Evolutionary conservation across 2,888 invertebrate genomes (phyloP).

Genomic region (Pristionchus arcanus): DNA sequence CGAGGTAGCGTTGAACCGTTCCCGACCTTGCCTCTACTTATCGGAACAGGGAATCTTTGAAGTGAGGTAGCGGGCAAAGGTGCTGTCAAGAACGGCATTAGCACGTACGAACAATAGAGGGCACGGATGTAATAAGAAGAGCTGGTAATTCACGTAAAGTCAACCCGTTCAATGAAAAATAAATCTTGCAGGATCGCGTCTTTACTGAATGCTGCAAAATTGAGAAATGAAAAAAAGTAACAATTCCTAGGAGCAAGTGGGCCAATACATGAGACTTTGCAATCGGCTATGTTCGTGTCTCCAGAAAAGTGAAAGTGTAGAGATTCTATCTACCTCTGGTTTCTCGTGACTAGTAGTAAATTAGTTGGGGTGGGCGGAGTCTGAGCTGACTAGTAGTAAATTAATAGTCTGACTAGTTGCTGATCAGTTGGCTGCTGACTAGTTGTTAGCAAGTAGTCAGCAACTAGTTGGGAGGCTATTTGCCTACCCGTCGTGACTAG

Average conservation of each 20-base stretch:
- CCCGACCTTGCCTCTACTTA: neutral
- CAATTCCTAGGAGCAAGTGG: neutral
- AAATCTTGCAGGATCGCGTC: no score
- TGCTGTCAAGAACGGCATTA: neutral
- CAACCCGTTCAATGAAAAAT: no score
- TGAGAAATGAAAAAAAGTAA: neutral
- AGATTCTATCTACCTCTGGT: neutral
- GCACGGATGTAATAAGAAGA: neutral
- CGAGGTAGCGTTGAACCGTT: neutral
- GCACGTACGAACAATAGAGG: neutral
- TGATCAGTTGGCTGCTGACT: no score
- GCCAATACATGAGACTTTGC: neutral
- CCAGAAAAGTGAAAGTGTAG: conserved; percentile 19
- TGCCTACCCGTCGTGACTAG: no score
- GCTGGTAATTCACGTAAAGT: neutral
- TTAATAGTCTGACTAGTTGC: no score
- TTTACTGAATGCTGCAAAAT: neutral
- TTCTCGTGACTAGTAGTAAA: no score
- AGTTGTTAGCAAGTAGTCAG: no score
- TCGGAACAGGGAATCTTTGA: neutral
- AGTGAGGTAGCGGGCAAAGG: neutral
- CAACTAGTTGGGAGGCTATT: no score
- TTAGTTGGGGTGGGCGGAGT: no score
- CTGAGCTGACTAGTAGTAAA: no score
- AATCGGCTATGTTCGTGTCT: neutral